Evolutionary conservation across 2,797 vertebrate species (phyloP).

Genomic region (Naso thynnoides): DNA sequence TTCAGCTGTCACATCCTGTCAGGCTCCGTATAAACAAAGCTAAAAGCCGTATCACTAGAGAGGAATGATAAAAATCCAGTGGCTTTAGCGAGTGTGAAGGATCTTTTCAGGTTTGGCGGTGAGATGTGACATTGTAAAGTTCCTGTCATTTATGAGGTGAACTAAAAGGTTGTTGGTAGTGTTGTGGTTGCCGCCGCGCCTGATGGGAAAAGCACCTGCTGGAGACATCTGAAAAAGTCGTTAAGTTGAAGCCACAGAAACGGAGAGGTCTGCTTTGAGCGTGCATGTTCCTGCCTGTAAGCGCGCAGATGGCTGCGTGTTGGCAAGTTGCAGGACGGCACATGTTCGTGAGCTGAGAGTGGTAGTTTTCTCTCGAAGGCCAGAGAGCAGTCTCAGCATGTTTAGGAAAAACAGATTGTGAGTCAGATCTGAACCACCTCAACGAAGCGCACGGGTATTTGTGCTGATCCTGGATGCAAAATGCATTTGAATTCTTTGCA

Average conservation of each 20-base stretch:
- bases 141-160: constrained; percentile 55
- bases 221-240: constrained; percentile 66
- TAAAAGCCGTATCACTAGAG: constrained; percentile 4
- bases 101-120: constrained; percentile 27
- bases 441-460: background rate
- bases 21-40: constrained; percentile 12
- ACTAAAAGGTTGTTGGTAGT: constrained; percentile 31
- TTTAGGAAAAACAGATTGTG: constrained; percentile 8
- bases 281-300: constrained; percentile 60
- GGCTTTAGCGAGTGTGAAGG: constrained; percentile 19
- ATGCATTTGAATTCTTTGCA: background rate
- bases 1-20: constrained; percentile 26
- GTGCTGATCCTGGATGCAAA: background rate
- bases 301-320: constrained; percentile 28
- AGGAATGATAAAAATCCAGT: background rate
- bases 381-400: constrained; percentile 55
- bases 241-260: constrained; percentile 56
- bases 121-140: constrained; percentile 55
- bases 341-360: constrained; percentile 55
- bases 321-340: constrained; percentile 57
- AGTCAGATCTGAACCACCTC: background rate
- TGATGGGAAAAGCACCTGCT: constrained; percentile 78
- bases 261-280: constrained; percentile 37
- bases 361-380: constrained; percentile 52
- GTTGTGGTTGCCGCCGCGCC: constrained; percentile 25